Conservation (phyloP, 2,113 vertebrate species). For the Spizaetus ornatus region DNA sequence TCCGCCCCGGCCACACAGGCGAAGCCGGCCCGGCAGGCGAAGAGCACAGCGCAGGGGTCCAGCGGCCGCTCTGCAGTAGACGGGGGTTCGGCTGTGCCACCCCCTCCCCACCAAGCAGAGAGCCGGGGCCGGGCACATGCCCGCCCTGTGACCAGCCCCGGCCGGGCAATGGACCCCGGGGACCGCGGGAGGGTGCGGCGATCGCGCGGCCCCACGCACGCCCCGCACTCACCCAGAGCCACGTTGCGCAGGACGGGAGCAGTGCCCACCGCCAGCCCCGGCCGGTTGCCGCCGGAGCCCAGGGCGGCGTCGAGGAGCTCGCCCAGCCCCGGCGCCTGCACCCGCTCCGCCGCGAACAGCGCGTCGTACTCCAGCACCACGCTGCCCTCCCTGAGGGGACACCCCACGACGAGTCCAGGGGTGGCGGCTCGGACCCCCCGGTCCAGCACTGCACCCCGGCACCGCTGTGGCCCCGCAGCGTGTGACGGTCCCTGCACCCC, state of each 20-base stretch:
- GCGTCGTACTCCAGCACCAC: slow-evolving; percentile 74
- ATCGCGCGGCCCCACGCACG: accelerated
- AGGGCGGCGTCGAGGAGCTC: slow-evolving; percentile 63
- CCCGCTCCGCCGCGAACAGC: slow-evolving; percentile 65
- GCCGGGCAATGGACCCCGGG: background rate
- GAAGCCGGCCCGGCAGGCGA: slow-evolving; percentile 77
- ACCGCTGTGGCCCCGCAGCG: too few relatives aligned
- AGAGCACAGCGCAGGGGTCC: slow-evolving; percentile 74
- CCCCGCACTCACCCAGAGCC: slow-evolving; percentile 68
- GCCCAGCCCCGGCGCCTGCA: slow-evolving; percentile 28
- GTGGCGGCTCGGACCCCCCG: too few relatives aligned
- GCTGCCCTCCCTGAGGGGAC: slow-evolving; percentile 57
- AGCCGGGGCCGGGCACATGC: background rate
- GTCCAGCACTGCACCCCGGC: too few relatives aligned
- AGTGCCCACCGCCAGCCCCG: slow-evolving; percentile 50
- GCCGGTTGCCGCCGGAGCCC: background rate
- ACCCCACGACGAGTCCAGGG: background rate
- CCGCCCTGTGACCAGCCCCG: background rate
- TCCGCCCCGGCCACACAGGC: slow-evolving; percentile 53
- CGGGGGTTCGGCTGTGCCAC: accelerated
- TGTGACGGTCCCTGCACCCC: background rate
- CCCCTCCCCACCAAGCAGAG: too few relatives aligned
- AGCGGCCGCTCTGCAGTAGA: slow-evolving; percentile 60
- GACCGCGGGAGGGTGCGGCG: accelerated
- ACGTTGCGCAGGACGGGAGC: slow-evolving; percentile 68